Evolutionary conservation across 2,888 invertebrate species (phyloP).

Genomic region (Macrosoma leucophasiata): DNA sequence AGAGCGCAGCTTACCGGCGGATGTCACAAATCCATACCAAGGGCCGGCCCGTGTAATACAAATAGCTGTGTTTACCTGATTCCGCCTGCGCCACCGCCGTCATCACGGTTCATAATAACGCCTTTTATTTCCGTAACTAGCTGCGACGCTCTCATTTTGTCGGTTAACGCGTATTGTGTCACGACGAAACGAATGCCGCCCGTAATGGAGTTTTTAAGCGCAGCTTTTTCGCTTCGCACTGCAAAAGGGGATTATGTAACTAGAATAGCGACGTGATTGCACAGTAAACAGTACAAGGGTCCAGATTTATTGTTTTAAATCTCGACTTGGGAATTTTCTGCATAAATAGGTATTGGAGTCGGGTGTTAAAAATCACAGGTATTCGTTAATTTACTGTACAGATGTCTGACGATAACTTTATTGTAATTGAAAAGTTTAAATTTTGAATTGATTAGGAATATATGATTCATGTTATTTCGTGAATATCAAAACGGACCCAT

Average conservation of each 20-base stretch:
- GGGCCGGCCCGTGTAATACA: constrained; percentile 55
- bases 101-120: constrained; percentile 57
- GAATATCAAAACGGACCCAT: too few species aligned
- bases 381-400: too few species aligned
- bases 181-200: constrained; percentile 57
- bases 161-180: constrained; percentile 66
- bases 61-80: constrained; percentile 63
- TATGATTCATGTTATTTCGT: too few species aligned
- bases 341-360: constrained; percentile 33
- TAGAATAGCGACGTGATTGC: constrained; percentile 52
- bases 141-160: constrained; percentile 64
- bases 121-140: constrained; percentile 69
- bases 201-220: constrained; percentile 64
- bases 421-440: too few species aligned
- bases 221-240: constrained; percentile 50
- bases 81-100: constrained; percentile 30
- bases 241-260: constrained; percentile 56
- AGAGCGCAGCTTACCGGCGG: constrained; percentile 51
- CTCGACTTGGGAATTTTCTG: constrained; percentile 34
- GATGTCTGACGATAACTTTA: too few species aligned
- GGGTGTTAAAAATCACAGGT: too few species aligned
- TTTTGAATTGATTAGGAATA: too few species aligned
- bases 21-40: constrained; percentile 65
- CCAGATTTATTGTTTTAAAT: constrained; percentile 48
- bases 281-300: constrained; percentile 43